Evolutionary conservation across 2,888 invertebrate genomes (phyloP).

Genomic region (Zygogramma bicolorata): DNA sequence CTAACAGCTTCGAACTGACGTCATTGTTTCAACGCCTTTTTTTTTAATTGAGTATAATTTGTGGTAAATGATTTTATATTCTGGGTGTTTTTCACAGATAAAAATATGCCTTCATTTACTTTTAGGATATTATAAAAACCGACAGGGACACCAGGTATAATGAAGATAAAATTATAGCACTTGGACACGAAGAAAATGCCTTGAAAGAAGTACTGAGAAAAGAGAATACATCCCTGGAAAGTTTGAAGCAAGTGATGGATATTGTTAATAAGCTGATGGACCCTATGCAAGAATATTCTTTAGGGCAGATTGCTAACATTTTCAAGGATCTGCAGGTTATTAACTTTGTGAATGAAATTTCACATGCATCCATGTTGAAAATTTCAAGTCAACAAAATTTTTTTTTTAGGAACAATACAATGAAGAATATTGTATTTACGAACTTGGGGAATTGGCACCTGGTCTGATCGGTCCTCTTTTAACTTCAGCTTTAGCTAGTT

Average conservation of each 20-base stretch:
- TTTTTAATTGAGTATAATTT: no score
- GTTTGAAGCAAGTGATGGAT: constrained; percentile 76
- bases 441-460: constrained; percentile 85
- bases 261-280: constrained; percentile 75
- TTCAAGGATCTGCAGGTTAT: constrained; percentile 71
- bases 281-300: constrained; percentile 69
- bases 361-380: no score
- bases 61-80: no score
- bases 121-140: constrained; percentile 86
- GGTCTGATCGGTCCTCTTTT: constrained; percentile 87
- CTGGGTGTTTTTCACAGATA: no score
- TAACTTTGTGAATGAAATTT: background rate
- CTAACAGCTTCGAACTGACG: no score
- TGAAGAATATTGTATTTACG: constrained; percentile 86
- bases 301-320: constrained; percentile 72
- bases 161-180: constrained; percentile 81
- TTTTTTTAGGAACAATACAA: constrained; percentile 71
- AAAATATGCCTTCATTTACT: no score
- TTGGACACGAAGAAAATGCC: constrained; percentile 83
- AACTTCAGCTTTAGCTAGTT: constrained; percentile 78
- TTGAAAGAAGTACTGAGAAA: constrained; percentile 76
- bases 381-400: background rate
- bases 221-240: constrained; percentile 80
- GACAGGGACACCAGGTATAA: constrained; percentile 83
- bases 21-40: no score